These are phyloP conservation scores for Drosophila dunni DNA, from an alignment of 1,140 invertebrate species.

Conservation along the genomic window DNA sequence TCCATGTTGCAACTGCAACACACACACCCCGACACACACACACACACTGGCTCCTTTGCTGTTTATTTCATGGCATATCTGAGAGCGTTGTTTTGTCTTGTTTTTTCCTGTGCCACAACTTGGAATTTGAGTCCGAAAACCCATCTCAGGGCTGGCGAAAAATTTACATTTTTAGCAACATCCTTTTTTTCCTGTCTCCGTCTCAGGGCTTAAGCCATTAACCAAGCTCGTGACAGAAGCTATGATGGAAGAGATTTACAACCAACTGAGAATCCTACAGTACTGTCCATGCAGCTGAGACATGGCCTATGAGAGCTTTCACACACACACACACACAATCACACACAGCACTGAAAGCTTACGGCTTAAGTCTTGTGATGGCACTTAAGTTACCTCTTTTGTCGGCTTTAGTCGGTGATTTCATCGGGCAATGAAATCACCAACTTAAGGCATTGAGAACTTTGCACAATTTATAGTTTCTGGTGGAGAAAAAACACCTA, in stretches of 20 bases:
- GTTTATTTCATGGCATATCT: constrained; percentile 27
- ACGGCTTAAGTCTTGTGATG: not conserved
- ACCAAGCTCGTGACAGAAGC: constrained; percentile 47
- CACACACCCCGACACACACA: not conserved
- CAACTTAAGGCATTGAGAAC: no score
- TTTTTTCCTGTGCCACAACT: constrained; percentile 12
- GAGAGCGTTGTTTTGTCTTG: not conserved
- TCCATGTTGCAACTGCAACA: constrained; percentile 6
- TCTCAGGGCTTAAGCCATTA: constrained; percentile 54
- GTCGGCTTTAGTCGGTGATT: no score
- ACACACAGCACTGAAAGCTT: constrained; percentile 1
- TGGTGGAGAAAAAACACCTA: no score
- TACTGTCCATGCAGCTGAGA: not conserved
- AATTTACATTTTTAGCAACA: constrained; percentile 73
- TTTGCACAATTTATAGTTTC: no score
- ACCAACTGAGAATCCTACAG: constrained; percentile 14
- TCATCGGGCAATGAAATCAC: no score
- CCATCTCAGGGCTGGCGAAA: constrained; percentile 30
- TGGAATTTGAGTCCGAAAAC: constrained; percentile 36
- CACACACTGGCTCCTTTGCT: not conserved
- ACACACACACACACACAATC: not conserved
- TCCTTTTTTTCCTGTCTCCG: constrained; percentile 34
- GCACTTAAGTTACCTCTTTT: not conserved
- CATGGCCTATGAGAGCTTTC: constrained; percentile 1
- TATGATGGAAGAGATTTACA: constrained; percentile 51